Base-by-base conservation (phyloP, 2,888 invertebrate species). In the Itoplectis maculator region DNA sequence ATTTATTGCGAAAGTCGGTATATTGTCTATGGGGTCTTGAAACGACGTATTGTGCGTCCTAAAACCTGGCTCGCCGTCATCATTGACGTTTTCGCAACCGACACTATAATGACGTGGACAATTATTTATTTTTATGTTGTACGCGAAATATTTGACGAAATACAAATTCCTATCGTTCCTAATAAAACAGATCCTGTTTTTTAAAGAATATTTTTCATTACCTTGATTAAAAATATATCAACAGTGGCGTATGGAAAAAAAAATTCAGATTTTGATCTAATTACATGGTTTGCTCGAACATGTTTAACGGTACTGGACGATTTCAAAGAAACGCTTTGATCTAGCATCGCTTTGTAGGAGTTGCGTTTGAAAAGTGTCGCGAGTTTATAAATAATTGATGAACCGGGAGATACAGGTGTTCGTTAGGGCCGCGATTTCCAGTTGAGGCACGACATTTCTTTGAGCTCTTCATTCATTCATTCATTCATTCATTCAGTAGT, bases 321-420 rank as follows among this genome's bases (percentile, higher is more conserved):
- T 15, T 9, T 1, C 15, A 29, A 29, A 66, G 11, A 66, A 37
- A 69, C 40, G 13, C 37, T 37, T 3, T 15, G 40, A 69, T 69
- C 20, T 1, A 40, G 20, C 40, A 54, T 69, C 51, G 37, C 11
- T 18, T 29, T 69, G 18, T 29, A 63, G 29, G 65, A 72, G 37
- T 23, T 29, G 45, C 56, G 40, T 66, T 18, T 59, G 42, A 72
- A 72, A 68, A 72, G 66, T 72, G 66, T 81, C 66, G 66, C 70
- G 66, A 51, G 35, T 68, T 37, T 68, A 81, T 77, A 54, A 73
- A 81, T 81, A 59, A 81, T 81, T 77, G 45, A 81, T 77, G 68
- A 77, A 23, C 18, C 61, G 35, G 65, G 59, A 76, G 70, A 54
- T 63, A 65, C 75, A 70, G 69, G 75, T 80, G 65, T 56, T 75